phyloP scores from a whole-genome alignment of 2,113 vertebrate species.

The Danionella cerebrum region DNA sequence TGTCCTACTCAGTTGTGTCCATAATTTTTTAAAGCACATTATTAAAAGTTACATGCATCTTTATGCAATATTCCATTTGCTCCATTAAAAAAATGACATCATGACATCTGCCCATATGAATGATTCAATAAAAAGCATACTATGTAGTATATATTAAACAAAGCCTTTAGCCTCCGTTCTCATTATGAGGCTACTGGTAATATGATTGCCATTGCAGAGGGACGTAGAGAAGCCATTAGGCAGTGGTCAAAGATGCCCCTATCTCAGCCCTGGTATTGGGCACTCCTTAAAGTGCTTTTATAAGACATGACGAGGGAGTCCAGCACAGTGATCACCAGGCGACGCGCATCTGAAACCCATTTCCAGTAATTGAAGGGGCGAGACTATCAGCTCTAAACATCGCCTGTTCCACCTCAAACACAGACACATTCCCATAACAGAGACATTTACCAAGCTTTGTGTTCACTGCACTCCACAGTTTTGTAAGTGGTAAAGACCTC shows the following conservation, averaged over 20 bases:
- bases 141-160: background rate
- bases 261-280: slow-evolving; percentile 53
- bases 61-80: too few species aligned
- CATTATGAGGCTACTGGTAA: slow-evolving; percentile 54
- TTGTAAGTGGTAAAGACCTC: too few species aligned
- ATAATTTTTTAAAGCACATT: too few species aligned
- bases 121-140: background rate
- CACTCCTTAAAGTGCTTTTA: slow-evolving; percentile 57
- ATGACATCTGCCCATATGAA: background rate
- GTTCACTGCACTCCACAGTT: too few species aligned
- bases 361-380: slow-evolving; percentile 70
- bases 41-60: too few species aligned
- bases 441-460: slow-evolving; percentile 64
- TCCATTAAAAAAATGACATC: background rate
- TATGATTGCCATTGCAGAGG: slow-evolving; percentile 56
- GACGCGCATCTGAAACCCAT: slow-evolving; percentile 70
- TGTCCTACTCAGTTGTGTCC: too few species aligned
- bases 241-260: slow-evolving; percentile 43
- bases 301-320: slow-evolving; percentile 62
- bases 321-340: slow-evolving; percentile 63
- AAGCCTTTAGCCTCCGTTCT: slow-evolving; percentile 31
- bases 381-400: slow-evolving; percentile 68
- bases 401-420: slow-evolving; percentile 66
- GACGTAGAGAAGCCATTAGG: slow-evolving; percentile 47
- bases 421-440: slow-evolving; percentile 48